Evolutionary conservation across 2,797 vertebrate genomes (phyloP).

Genomic region (Limosa lapponica): DNA sequence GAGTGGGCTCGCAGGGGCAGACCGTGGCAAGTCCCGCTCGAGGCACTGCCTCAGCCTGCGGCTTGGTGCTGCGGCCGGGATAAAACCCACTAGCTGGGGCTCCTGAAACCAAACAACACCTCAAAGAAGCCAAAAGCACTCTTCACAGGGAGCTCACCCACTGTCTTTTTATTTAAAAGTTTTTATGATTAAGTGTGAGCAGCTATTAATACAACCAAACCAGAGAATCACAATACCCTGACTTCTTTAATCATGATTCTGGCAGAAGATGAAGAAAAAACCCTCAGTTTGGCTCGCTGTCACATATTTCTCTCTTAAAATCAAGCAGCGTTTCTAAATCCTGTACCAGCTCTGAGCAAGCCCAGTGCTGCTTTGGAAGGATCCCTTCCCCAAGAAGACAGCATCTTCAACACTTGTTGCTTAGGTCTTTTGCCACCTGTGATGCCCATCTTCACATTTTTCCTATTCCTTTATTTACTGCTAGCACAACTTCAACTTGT

Average conservation of each 20-base stretch:
- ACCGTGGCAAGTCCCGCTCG: background rate
- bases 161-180: background rate
- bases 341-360: background rate
- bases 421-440: background rate
- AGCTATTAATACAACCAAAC: background rate
- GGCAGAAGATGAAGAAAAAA: background rate
- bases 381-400: background rate
- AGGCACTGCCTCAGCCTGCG: background rate
- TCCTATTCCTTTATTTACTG: background rate
- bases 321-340: background rate
- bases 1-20: background rate
- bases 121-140: background rate
- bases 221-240: background rate
- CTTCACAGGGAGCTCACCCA: background rate
- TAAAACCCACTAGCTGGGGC: background rate
- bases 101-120: background rate
- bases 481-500: background rate
- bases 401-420: background rate
- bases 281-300: background rate
- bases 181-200: background rate
- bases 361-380: background rate
- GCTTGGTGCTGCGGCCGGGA: fast-evolving
- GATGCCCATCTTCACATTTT: background rate
- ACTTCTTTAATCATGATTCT: background rate
- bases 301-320: background rate